Conservation (phyloP, 2,113 vertebrate species). For the Halcyon malimbica region DNA sequence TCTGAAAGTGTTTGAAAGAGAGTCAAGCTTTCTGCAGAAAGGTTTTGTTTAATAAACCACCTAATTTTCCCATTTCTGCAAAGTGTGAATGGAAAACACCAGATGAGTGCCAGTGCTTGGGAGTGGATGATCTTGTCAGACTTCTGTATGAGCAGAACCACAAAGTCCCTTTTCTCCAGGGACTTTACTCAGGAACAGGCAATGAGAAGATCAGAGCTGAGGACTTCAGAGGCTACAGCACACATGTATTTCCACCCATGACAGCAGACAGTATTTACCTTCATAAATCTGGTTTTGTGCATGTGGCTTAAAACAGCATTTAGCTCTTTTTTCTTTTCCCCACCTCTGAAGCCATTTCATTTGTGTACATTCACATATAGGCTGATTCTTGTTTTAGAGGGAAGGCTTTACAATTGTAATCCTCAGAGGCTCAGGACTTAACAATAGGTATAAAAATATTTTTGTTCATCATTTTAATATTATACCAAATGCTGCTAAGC, state of each 20-base stretch:
- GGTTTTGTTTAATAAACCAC: not conserved
- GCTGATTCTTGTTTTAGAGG: not conserved
- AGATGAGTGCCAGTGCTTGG: not conserved
- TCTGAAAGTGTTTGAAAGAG: not conserved
- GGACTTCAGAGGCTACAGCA: not conserved
- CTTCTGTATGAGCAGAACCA: not conserved
- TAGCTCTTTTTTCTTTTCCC: not conserved
- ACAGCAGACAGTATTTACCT: not conserved
- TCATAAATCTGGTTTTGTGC: not conserved
- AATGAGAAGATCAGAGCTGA: not conserved
- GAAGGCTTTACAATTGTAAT: not conserved
- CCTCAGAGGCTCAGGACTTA: not conserved
- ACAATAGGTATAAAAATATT: not conserved
- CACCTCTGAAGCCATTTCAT: not conserved
- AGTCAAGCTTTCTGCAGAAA: not conserved
- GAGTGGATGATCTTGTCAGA: not conserved
- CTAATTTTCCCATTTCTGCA: not conserved
- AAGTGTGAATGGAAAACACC: not conserved
- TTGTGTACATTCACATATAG: not conserved
- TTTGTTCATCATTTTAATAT: conserved; percentile 3
- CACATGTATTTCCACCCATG: not conserved
- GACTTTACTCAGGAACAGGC: not conserved
- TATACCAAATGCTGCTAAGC: not conserved
- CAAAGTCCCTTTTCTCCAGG: not conserved
- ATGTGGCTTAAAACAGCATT: not conserved